Conservation (phyloP, 2,113 vertebrate genomes). For the Hiodon alosoides region DNA sequence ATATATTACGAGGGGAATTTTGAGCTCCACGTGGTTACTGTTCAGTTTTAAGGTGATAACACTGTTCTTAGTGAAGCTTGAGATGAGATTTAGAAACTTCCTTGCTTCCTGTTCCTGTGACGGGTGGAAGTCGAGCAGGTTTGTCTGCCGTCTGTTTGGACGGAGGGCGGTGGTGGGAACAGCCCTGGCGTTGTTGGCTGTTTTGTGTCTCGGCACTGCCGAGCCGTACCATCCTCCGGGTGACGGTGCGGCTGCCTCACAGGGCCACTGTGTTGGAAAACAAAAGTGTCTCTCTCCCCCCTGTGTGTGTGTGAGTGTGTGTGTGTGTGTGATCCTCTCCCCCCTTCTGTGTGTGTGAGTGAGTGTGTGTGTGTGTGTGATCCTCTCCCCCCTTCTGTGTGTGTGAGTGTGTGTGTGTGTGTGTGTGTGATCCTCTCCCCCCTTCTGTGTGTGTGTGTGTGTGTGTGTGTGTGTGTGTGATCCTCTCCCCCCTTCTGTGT, state of each 20-base stretch:
- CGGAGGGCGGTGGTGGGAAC: slow-evolving; percentile 4
- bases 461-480: too few relatives aligned
- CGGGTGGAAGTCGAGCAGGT: neutral
- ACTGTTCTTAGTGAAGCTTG: neutral
- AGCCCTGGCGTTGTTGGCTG: slow-evolving; percentile 11
- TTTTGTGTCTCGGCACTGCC: neutral
- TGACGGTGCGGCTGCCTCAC: neutral
- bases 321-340: neutral
- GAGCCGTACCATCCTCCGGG: slow-evolving; percentile 1
- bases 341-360: neutral
- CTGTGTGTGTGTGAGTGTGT: neutral
- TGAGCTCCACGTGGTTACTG: too few relatives aligned
- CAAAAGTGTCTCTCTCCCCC: neutral
- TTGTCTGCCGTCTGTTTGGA: neutral
- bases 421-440: too few relatives aligned
- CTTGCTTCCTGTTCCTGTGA: too few relatives aligned
- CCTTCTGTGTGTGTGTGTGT: too few relatives aligned
- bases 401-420: too few relatives aligned
- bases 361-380: too few relatives aligned
- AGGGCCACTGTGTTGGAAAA: slow-evolving; percentile 5
- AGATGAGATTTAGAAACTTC: neutral
- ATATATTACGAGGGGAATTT: neutral
- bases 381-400: neutral
- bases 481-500: too few relatives aligned
- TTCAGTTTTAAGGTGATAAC: neutral